Evolutionary conservation across 2,113 vertebrate genomes (phyloP).

Genomic region (Oryzias javanicus): DNA sequence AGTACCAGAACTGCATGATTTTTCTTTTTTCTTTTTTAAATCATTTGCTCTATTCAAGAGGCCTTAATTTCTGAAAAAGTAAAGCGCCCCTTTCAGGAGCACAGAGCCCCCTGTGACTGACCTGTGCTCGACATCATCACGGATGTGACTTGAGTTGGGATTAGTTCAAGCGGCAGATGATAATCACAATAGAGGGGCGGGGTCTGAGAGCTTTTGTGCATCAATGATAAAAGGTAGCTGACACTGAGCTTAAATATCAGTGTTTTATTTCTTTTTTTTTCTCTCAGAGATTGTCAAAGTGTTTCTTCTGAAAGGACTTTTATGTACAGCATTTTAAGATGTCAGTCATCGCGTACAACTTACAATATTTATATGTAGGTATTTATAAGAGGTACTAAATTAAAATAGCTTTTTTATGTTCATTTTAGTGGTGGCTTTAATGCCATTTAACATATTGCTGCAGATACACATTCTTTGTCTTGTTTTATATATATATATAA

Average conservation of each 20-base stretch:
- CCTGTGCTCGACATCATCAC: background rate
- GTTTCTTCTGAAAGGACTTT: constrained; percentile 73
- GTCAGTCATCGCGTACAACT: constrained; percentile 76
- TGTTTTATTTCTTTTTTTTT: constrained; percentile 59
- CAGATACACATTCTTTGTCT: constrained; percentile 31
- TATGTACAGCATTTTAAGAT: constrained; percentile 78
- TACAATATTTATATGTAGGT: constrained; percentile 87
- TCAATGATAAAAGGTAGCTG: constrained; percentile 74
- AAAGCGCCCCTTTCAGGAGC: constrained; percentile 26
- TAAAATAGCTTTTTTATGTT: constrained; percentile 56
- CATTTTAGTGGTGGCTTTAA: constrained; percentile 57
- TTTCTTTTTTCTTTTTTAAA: constrained; percentile 18
- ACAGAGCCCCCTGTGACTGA: background rate
- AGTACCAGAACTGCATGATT: constrained; percentile 38
- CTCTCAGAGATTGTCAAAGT: constrained; percentile 77
- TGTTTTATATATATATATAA: constrained; percentile 32
- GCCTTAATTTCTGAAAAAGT: constrained; percentile 67
- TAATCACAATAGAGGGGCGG: constrained; percentile 71
- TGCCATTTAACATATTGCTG: constrained; percentile 43
- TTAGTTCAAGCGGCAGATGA: constrained; percentile 75
- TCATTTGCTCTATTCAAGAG: constrained; percentile 61
- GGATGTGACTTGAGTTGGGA: constrained; percentile 34
- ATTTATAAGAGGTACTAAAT: constrained; percentile 79
- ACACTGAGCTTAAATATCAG: constrained; percentile 81
- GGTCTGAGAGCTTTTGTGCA: constrained; percentile 64